phyloP scores from a whole-genome alignment of 2,113 vertebrate genomes.

The Picathartes gymnocephalus region DNA sequence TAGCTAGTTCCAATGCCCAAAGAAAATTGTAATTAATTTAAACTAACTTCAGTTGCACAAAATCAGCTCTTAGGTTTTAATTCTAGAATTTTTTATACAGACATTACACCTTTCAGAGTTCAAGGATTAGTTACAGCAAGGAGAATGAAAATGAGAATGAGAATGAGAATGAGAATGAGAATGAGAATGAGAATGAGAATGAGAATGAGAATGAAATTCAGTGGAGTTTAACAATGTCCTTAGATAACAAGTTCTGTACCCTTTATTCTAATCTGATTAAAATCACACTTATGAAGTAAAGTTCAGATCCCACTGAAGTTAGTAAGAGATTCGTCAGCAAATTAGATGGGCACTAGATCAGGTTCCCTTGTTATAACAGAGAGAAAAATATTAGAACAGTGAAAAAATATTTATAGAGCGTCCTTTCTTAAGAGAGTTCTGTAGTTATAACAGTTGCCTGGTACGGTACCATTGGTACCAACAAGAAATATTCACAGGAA shows the following conservation, averaged over 20 bases:
- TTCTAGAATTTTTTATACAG: neutral
- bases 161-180: neutral
- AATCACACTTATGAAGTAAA: neutral
- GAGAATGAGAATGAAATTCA: neutral
- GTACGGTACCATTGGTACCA: constrained; percentile 77
- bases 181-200: neutral
- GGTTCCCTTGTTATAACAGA: neutral
- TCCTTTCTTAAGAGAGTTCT: constrained; percentile 58
- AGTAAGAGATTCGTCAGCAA: neutral
- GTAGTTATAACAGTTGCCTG: constrained; percentile 67
- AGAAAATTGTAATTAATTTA: neutral
- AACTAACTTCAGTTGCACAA: constrained; percentile 8
- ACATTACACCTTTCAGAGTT: neutral
- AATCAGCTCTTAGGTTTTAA: neutral
- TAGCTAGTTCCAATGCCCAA: neutral
- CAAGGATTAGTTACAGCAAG: neutral
- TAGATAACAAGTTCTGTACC: neutral
- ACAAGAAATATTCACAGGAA: constrained; percentile 79
- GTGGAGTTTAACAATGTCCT: neutral
- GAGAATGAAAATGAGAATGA: neutral
- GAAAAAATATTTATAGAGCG: constrained; percentile 41
- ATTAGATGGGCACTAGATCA: neutral
- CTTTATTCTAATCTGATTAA: neutral
- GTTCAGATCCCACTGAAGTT: neutral
- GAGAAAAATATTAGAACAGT: neutral